These are phyloP conservation scores for Bombus terrestris DNA, from an alignment of 1,140 invertebrate species.

Conservation along the genomic window DNA sequence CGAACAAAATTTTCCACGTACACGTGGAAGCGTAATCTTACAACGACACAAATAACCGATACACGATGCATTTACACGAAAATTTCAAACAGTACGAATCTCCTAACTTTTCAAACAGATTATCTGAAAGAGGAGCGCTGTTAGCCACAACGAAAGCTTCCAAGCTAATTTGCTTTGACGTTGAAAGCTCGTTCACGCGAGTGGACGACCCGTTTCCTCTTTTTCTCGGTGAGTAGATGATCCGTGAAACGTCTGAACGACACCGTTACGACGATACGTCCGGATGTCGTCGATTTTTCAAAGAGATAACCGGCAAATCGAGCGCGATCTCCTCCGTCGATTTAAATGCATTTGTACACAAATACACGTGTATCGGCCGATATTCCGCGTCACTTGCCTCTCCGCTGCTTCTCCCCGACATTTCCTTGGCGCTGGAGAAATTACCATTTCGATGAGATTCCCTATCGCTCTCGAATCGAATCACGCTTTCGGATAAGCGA, in stretches of 20 bases:
- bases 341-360: background rate
- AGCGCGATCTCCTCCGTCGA: background rate
- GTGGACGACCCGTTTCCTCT: background rate
- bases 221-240: background rate
- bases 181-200: background rate
- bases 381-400: background rate
- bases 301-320: background rate
- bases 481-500: conserved; percentile 9
- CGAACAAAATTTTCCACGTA: no score
- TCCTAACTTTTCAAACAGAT: background rate
- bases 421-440: background rate
- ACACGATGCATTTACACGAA: background rate
- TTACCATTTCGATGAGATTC: background rate
- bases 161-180: conserved; percentile 10
- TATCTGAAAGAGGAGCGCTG: background rate
- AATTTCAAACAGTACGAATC: background rate
- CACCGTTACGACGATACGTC: background rate
- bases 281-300: background rate
- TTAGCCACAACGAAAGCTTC: background rate
- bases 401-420: background rate
- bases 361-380: background rate
- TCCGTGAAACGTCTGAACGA: conserved; percentile 12
- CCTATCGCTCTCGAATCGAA: background rate
- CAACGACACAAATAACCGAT: no score
- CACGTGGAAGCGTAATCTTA: no score